A percentile compares a stretch with the other conserved stretches of the same genome.
phyloP scores from a whole-genome alignment of 2,113 vertebrate genomes.

The Aspidoscelis tigris region DNA sequence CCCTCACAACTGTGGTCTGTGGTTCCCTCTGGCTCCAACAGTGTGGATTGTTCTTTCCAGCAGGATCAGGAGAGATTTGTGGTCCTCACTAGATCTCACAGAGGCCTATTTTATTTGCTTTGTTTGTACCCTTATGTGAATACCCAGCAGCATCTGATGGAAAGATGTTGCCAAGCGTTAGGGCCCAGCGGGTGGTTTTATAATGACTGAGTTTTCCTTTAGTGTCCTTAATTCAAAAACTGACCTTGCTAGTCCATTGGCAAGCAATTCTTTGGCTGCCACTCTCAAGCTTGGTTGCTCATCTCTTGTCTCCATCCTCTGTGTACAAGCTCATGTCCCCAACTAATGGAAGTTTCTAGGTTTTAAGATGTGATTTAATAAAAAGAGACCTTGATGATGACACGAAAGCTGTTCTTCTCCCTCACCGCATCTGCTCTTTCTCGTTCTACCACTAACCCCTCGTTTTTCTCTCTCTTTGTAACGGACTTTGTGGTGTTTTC shows the following conservation, averaged over 20 bases:
- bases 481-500: too few species aligned
- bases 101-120: not conserved
- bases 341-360: not conserved
- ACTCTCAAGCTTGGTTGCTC: not conserved
- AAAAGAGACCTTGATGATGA: conserved; percentile 60
- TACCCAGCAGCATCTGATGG: not conserved
- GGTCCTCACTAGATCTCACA: not conserved
- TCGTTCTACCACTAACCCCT: not conserved
- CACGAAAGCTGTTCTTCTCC: not conserved
- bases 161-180: not conserved
- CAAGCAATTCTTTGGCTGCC: not conserved
- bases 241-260: not conserved
- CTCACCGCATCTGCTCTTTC: not conserved
- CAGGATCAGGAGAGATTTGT: too few species aligned
- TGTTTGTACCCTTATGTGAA: not conserved
- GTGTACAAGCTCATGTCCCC: conserved; percentile 33
- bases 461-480: not conserved
- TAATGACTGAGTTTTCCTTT: not conserved
- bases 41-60: too few species aligned
- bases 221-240: not conserved
- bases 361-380: conserved; percentile 59
- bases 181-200: fast-evolving
- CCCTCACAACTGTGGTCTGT: not conserved
- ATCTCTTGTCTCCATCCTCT: conserved; percentile 37
- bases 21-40: not conserved